Evolutionary conservation across 2,113 vertebrate genomes (phyloP).

Genomic region (Bambusicola thoracicus): DNA sequence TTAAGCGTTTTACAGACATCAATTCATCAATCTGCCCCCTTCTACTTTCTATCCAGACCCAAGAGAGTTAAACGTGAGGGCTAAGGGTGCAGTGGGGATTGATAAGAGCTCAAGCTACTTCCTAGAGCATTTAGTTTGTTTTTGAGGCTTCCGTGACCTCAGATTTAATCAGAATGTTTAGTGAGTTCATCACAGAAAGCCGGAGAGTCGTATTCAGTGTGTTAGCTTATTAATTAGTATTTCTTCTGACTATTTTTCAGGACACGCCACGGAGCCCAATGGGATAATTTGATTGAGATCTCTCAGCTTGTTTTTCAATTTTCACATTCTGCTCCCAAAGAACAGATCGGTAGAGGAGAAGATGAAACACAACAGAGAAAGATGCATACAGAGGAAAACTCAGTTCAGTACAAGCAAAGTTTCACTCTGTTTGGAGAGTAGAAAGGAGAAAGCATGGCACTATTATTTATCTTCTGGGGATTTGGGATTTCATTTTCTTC

Average conservation of each 20-base stretch:
- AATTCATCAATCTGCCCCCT: background rate
- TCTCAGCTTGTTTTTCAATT: constrained; percentile 37
- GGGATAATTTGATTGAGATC: constrained; percentile 24
- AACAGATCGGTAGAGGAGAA: background rate
- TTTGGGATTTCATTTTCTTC: background rate
- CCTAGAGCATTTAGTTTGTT: constrained; percentile 51
- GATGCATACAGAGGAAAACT: background rate
- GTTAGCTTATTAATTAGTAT: constrained; percentile 31
- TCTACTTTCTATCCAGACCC: background rate
- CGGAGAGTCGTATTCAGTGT: background rate
- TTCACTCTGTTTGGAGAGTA: background rate
- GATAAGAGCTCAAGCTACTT: background rate
- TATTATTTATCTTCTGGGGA: background rate
- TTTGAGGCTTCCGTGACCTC: constrained; percentile 44
- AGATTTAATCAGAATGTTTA: constrained; percentile 55
- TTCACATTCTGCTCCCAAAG: constrained; percentile 28
- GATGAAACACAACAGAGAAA: background rate
- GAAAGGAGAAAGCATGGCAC: background rate
- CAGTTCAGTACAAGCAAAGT: background rate
- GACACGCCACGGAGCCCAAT: background rate
- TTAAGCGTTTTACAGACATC: background rate
- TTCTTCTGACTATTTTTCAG: background rate
- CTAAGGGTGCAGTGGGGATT: background rate
- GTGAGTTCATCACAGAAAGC: constrained; percentile 22
- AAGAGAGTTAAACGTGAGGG: background rate